phyloP scores from a whole-genome alignment of 2,888 invertebrate species.

The Leucozona laternaria region DNA sequence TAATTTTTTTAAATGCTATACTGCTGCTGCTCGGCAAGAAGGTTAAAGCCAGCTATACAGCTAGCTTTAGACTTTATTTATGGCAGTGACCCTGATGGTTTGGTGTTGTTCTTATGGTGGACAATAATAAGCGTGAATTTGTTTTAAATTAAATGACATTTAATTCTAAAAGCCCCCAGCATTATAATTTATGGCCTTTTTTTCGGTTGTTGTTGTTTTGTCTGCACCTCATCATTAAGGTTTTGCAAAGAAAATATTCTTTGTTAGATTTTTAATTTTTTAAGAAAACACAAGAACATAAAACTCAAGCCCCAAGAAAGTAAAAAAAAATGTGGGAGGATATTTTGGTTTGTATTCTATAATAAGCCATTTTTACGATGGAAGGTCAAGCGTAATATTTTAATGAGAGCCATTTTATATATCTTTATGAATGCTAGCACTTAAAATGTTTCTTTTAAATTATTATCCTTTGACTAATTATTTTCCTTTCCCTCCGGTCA shows the following conservation, averaged over 20 bases:
- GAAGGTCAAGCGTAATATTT: conserved; percentile 37
- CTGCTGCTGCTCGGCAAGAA: conserved; percentile 6
- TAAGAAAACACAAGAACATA: not conserved
- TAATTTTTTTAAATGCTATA: conserved; percentile 42
- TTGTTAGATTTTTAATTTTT: not conserved
- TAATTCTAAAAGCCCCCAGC: not conserved
- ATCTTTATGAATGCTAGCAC: not conserved
- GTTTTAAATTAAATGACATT: conserved; percentile 37
- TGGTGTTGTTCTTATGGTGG: conserved; percentile 6
- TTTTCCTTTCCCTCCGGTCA: not conserved
- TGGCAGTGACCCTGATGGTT: conserved; percentile 45
- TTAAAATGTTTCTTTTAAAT: not conserved
- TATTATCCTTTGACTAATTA: conserved; percentile 22
- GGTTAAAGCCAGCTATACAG: conserved; percentile 7
- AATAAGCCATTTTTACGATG: not conserved
- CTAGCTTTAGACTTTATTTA: conserved; percentile 56
- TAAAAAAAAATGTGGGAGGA: not conserved
- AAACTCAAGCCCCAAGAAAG: not conserved
- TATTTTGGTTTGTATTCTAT: not conserved
- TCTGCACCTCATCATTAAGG: conserved; percentile 7
- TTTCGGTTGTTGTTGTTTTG: not conserved
- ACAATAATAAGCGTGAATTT: conserved; percentile 29
- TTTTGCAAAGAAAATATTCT: not conserved
- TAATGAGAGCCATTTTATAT: conserved; percentile 20
- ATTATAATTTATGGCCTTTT: conserved; percentile 19